Evolutionary conservation across 2,113 vertebrate species (phyloP), one percentile per base, ranked within the genome.

Genomic region (Oxyruncus cristatus): DNA sequence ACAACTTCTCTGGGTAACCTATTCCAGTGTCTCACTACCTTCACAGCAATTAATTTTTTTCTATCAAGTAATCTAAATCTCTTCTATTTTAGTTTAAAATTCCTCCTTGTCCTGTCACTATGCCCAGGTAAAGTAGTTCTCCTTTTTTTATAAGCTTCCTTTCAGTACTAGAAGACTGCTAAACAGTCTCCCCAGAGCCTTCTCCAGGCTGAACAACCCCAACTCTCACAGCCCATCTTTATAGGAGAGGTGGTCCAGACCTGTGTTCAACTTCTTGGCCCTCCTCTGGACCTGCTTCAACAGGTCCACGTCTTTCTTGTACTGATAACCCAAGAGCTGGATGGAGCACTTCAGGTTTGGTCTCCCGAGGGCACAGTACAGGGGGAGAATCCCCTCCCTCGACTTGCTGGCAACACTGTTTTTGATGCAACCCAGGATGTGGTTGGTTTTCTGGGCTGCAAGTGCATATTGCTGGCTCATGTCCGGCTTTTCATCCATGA

Each of bases 391-490:
- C 30, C 8, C 47, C 11, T 76, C 55, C 26, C n/a, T 62, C 0
- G 1, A 26, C 21, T 24, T 41, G n/a, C n/a, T 68, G 11, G 11
- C 46, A 39, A 21, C 1, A 0, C 27, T 39, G 27, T 33, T 66
- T 35, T 52, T 24, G 33, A 18, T 14, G 12, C 15, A 46, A 46
- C 10, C 28, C 87, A 61, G 78, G 53, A 10, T 11, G 2, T 1
- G 8, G 0, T 6, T 47, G 12, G 23, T 16, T 53, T 41, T 41
- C 5, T 41, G 46, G 30, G 11, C n/a, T 75, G 53, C 0, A 2
- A n/a, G n/a, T 21, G 16, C 39, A 12, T 30, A 17, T 2, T 11
- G 23, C 2, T 2, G 2, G 14, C 0, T 53, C n/a, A 32, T n/a
- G 24, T 26, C 17, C 7, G n/a, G 5, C 8, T n/a, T 68, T 52